Percentiles rank a stretch among this genome's conserved stretches.
Evolutionary conservation across 2,797 vertebrate species (phyloP).

Genomic region (Chiloscyllium punctatum): DNA sequence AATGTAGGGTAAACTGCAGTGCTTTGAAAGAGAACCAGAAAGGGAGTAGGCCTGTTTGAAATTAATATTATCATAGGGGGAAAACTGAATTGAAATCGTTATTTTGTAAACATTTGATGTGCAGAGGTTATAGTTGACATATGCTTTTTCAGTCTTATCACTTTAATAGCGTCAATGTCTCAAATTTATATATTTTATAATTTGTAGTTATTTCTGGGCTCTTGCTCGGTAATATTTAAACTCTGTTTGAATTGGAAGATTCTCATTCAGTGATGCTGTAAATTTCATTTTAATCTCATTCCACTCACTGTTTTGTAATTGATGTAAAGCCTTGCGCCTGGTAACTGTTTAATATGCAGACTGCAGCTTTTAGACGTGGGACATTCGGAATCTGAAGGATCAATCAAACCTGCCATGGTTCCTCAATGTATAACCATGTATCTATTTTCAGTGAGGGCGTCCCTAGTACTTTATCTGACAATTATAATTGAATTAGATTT

Average conservation of each 20-base stretch:
- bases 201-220: neutral
- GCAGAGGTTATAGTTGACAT: neutral
- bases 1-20: slow-evolving; percentile 1
- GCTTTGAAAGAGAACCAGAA: neutral
- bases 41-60: neutral
- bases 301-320: slow-evolving; percentile 24
- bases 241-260: slow-evolving; percentile 24
- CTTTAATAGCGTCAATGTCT: neutral
- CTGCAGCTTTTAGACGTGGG: slow-evolving; percentile 29
- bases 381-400: neutral
- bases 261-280: slow-evolving; percentile 38
- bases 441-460: neutral
- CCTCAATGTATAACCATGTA: neutral
- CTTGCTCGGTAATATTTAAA: slow-evolving; percentile 22
- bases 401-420: neutral
- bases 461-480: neutral
- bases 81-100: neutral
- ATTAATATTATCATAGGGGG: neutral
- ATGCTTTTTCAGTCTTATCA: neutral
- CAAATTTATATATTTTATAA: neutral
- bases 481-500: slow-evolving; percentile 7
- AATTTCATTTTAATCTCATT: slow-evolving; percentile 38
- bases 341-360: slow-evolving; percentile 36
- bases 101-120: neutral
- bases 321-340: neutral